Conservation (phyloP, 2,113 vertebrate species). For the Petrocephalus zakoni region DNA sequence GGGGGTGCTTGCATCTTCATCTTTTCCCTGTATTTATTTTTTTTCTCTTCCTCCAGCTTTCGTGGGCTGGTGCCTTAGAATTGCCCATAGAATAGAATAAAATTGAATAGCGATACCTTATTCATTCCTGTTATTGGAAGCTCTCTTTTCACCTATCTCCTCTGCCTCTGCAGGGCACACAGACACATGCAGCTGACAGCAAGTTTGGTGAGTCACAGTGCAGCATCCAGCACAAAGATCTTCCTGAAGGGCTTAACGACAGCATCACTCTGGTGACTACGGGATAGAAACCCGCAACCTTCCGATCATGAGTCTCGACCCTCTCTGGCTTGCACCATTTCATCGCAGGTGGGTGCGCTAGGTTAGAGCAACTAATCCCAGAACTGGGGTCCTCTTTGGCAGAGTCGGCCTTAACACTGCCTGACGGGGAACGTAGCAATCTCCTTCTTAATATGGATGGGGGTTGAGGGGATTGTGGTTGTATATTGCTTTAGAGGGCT, state of each 20-base stretch:
- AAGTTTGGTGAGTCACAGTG: background rate
- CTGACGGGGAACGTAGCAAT: background rate
- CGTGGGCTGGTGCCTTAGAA: background rate
- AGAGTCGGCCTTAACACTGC: background rate
- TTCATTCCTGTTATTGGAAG: background rate
- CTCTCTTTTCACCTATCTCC: background rate
- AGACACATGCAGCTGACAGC: background rate
- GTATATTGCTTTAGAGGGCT: background rate
- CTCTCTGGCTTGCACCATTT: background rate
- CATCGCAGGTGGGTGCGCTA: background rate
- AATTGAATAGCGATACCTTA: background rate
- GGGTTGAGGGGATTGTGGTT: background rate
- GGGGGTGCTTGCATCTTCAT: background rate
- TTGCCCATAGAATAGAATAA: background rate
- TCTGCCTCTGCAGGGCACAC: background rate
- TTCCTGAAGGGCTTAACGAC: background rate
- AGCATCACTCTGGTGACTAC: background rate
- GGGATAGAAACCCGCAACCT: background rate
- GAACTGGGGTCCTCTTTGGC: background rate
- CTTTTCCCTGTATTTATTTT: background rate
- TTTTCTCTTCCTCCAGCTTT: background rate
- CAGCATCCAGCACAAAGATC: background rate
- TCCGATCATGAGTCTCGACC: background rate
- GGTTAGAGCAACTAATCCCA: background rate
- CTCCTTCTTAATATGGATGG: background rate